Base-by-base conservation (phyloP, 2,113 vertebrate genomes). In the Merops nubicus region DNA sequence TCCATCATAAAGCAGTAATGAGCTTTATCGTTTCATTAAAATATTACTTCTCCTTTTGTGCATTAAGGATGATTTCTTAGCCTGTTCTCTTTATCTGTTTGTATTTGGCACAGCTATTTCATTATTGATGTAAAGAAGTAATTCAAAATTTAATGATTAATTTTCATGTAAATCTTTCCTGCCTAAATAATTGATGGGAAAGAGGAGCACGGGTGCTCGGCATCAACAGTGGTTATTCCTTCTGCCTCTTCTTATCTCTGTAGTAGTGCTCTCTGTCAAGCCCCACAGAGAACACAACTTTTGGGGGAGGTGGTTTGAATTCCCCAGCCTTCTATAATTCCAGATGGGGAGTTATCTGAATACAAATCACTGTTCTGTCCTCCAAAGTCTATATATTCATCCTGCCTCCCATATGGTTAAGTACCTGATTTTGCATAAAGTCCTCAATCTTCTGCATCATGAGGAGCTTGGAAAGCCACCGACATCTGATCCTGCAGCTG, bases 161-260 rank as follows among this genome's bases (percentile, higher is more conserved):
- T 98, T 98, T 98, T 98, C 97, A 98, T 96, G 92, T 93, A 97
- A 94, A 96, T 93, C 90, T 97, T 97, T 95, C 95, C 93, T 63
- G 42, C 77, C 74, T 98, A 96, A 98, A 98, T 98, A 98, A 98
- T 97, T 98, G 96, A 98, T 98, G 93, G 94, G 63, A 85, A 88
- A 53, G 73, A 97, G 42, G 91, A 98, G 96, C 95, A 90, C 23
- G 96, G 94, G 68, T 77, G n/a, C 69, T 94, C 88, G 74, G 59
- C 96, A 74, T 28, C 92, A 82, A 84, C 12, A 17, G 59, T 65
- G 91, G 89, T 57, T 92, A 59, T 56, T 94, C 77, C 88, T 94
- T 83, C 85, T 94, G 81, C 93, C 77, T 80, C 38, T 68, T 81
- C 75, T 62, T 40, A 34, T 77, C 94, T 91, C 64, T 91, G 81